These are phyloP conservation scores for Drosophila mimica DNA, from an alignment of 2,888 invertebrate species.

Conservation along the genomic window DNA sequence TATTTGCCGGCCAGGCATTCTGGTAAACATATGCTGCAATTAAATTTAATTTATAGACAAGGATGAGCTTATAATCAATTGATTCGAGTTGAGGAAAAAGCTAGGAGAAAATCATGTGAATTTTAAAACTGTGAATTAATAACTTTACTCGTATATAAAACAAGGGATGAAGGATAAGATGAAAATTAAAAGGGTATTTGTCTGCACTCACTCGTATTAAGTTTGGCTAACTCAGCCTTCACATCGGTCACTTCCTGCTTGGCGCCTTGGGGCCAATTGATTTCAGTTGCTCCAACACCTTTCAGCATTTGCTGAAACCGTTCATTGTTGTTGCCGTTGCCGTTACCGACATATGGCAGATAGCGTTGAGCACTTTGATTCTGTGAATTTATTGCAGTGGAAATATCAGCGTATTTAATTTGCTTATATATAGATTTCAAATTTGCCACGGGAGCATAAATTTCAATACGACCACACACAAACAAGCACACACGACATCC, in stretches of 20 bases:
- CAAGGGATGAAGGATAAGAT: not conserved
- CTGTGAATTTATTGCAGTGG: conserved; percentile 49
- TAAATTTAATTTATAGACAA: not conserved
- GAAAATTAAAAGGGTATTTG: not conserved
- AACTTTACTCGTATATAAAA: not conserved
- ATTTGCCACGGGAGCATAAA: conserved; percentile 51
- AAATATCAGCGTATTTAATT: conserved; percentile 23
- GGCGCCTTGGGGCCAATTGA: conserved; percentile 78
- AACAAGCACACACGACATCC: conserved; percentile 1
- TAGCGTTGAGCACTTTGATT: conserved; percentile 75
- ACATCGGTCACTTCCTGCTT: conserved; percentile 78
- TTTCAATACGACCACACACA: not conserved
- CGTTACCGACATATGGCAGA: conserved; percentile 67
- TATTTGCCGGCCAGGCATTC: conserved; percentile 87
- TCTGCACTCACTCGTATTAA: conserved; percentile 79
- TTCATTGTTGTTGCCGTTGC: conserved; percentile 70
- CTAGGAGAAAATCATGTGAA: not conserved
- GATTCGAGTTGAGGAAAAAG: not conserved
- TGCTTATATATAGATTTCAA: conserved; percentile 2
- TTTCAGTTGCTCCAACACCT: conserved; percentile 73
- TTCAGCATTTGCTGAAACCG: conserved; percentile 83
- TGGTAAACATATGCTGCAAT: conserved; percentile 86
- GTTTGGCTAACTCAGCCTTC: conserved; percentile 82
- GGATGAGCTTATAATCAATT: not conserved
- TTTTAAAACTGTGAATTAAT: not conserved